Conservation (phyloP, 2,113 vertebrate species). For the Bombycilla garrulus region DNA sequence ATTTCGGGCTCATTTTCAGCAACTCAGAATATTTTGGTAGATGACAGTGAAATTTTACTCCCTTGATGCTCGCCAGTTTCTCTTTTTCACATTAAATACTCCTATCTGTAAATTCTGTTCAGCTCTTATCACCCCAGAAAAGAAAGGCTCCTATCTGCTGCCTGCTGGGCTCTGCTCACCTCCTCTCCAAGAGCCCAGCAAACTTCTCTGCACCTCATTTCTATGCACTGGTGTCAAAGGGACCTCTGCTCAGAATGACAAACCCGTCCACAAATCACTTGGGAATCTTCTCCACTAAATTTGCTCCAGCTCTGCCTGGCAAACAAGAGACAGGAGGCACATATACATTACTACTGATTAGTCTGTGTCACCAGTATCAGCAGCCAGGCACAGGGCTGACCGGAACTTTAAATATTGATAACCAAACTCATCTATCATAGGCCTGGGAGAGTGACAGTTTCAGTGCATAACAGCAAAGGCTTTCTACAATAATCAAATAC, state of each 20-base stretch:
- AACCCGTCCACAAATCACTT: constrained; percentile 33
- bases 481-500: constrained; percentile 79
- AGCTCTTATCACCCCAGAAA: neutral
- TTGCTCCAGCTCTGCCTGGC: constrained; percentile 12
- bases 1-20: neutral
- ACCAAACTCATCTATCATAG: constrained; percentile 72
- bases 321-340: constrained; percentile 17
- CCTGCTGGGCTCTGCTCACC: neutral
- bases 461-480: constrained; percentile 70
- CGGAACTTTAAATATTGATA: constrained; percentile 81
- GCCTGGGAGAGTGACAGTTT: constrained; percentile 71
- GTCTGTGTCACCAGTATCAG: constrained; percentile 45
- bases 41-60: neutral
- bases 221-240: constrained; percentile 8
- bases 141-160: neutral
- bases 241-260: constrained; percentile 47
- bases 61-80: neutral
- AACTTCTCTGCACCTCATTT: constrained; percentile 29
- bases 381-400: constrained; percentile 47
- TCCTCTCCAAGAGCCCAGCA: neutral
- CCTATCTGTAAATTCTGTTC: neutral
- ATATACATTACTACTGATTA: constrained; percentile 57
- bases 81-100: neutral
- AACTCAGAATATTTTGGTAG: neutral
- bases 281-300: constrained; percentile 29